Evolutionary conservation across 2,888 invertebrate species (phyloP), one percentile per base, ranked within the genome.

Genomic region (Onchidella celtica): DNA sequence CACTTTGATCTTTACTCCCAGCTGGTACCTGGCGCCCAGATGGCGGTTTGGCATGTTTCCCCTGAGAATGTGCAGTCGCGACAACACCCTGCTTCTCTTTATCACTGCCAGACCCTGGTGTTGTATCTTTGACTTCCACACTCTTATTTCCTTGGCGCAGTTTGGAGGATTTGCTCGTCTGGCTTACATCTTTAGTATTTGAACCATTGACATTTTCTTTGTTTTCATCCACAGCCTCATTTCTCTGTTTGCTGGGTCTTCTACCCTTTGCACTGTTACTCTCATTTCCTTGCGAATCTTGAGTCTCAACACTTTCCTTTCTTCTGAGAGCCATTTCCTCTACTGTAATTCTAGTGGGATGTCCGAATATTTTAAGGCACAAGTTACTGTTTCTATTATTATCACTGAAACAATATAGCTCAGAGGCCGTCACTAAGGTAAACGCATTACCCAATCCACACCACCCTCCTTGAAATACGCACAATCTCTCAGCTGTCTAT

Each of bases 201-300:
- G 47, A 61, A 21, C 4, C 6, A 24, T 61, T 61, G n/a, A 61
- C 61, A 36, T 69, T 69, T 69, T 69, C 68, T 69, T 69, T 69
- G 36, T 69, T 69, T 27, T 69, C 68, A 4, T 69, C 68, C n/a
- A 61, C n/a, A 61, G 4, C n/a, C 21, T 61, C 61, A 6, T 61
- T 21, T n/a, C 61, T 61, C n/a, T 61, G 61, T 61, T 61, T 61
- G n/a, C 61, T 61, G n/a, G 21, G 61, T 21, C 27, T 17, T 61
- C n/a, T 61, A 4, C 61, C 27, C 27, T n/a, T 17, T n/a, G 4
- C n/a, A 6, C 61, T 61, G 21, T 4, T 61, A n/a, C 4, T 61
- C 6, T 4, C n/a, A 6, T 61, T 4, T 4, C n/a, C 61, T n/a
- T 32, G 4, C 0, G 74, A 74, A 24, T 57, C 27, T 36, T 63